Evolutionary conservation across 1,140 invertebrate genomes (phyloP).

Genomic region (Bradynema listronoti): DNA sequence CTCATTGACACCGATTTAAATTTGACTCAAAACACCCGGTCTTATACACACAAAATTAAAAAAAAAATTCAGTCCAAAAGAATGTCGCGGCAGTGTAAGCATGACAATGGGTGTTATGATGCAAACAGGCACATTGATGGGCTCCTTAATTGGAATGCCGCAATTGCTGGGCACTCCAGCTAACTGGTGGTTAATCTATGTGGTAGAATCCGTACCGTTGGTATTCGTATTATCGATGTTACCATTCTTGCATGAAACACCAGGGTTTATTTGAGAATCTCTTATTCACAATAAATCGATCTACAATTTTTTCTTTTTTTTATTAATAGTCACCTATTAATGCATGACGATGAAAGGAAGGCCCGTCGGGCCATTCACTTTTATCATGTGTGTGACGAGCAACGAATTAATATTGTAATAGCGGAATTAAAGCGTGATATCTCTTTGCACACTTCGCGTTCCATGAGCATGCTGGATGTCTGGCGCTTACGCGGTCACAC

Average conservation of each 20-base stretch:
- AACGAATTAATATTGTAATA: background rate
- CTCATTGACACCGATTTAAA: no score
- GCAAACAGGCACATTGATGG: slow-evolving; percentile 46
- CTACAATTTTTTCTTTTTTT: background rate
- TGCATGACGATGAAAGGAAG: no score
- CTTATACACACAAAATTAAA: background rate
- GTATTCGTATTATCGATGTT: slow-evolving; percentile 32
- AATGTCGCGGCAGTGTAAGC: slow-evolving; percentile 43
- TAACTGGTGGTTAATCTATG: slow-evolving; percentile 46
- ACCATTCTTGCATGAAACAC: slow-evolving; percentile 40
- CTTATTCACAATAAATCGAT: background rate
- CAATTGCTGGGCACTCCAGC: slow-evolving; percentile 37
- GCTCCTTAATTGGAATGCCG: slow-evolving; percentile 51
- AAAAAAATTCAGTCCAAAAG: slow-evolving; percentile 44
- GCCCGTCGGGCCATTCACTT: background rate
- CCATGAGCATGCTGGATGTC: slow-evolving; percentile 31
- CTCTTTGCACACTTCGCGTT: background rate
- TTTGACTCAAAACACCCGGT: no score
- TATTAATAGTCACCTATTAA: background rate
- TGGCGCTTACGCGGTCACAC: slow-evolving; percentile 17
- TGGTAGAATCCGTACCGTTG: slow-evolving; percentile 21
- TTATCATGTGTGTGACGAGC: background rate
- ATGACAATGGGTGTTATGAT: slow-evolving; percentile 51
- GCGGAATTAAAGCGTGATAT: background rate
- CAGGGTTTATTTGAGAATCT: slow-evolving; percentile 18